Evolutionary conservation across 2,113 vertebrate species (phyloP).

Genomic region (Penelope pileata): DNA sequence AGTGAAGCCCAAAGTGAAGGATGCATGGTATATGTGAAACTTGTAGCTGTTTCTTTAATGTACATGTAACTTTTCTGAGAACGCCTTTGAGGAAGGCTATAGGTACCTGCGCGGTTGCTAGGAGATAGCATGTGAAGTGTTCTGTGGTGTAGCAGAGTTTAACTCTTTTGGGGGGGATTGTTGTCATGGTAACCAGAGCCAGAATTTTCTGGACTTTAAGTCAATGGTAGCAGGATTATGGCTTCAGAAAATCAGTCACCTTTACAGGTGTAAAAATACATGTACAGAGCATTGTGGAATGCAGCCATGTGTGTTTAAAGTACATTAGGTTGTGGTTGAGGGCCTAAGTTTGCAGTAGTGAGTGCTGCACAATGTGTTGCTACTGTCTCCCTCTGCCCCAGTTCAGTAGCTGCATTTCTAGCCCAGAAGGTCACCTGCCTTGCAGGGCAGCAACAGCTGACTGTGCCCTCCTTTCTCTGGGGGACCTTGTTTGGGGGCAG

Average conservation of each 20-base stretch:
- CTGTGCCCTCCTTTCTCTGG: not conserved
- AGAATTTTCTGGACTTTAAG: conserved; percentile 57
- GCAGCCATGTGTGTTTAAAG: not conserved
- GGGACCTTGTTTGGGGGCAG: not conserved
- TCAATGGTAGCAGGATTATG: not conserved
- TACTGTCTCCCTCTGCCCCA: not conserved
- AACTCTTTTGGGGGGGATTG: not conserved
- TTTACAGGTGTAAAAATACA: not conserved
- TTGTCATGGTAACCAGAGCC: conserved; percentile 63
- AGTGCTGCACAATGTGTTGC: not conserved
- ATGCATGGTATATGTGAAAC: not conserved
- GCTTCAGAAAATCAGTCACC: not conserved
- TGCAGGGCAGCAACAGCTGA: not conserved
- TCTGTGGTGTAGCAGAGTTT: conserved; percentile 41
- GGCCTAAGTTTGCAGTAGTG: not conserved
- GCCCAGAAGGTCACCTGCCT: not conserved
- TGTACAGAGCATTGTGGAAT: not conserved
- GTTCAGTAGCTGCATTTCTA: not conserved
- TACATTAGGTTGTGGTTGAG: not conserved
- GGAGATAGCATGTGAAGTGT: conserved; percentile 58
- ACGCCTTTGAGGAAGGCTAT: not conserved
- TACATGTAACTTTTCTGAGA: not conserved
- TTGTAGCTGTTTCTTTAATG: not conserved
- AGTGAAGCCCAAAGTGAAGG: not conserved
- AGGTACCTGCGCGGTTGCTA: conserved; percentile 60